These are phyloP conservation scores for Anolis carolinensis DNA, from an alignment of 2,113 vertebrate species.

Conservation along the genomic window DNA sequence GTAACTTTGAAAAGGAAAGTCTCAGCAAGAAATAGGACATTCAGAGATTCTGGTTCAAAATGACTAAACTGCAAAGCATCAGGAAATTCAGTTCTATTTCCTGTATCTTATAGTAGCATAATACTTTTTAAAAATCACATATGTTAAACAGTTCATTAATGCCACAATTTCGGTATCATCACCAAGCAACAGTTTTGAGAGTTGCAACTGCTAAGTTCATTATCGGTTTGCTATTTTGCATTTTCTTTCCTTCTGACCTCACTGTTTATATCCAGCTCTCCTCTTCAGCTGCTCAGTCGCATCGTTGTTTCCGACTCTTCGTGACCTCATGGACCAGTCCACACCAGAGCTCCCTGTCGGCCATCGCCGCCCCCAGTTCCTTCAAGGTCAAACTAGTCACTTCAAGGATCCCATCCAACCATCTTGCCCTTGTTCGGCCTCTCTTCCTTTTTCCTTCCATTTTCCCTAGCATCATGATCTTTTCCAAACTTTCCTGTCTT, in stretches of 20 bases:
- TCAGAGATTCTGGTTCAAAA: background rate
- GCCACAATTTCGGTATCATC: background rate
- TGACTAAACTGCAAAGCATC: background rate
- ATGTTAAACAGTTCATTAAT: background rate
- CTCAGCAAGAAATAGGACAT: background rate
- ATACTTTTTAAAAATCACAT: background rate
- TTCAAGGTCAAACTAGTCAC: no score
- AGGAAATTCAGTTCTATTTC: background rate
- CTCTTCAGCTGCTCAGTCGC: no score
- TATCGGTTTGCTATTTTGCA: background rate
- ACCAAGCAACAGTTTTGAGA: background rate
- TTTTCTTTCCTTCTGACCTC: background rate
- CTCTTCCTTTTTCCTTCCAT: no score
- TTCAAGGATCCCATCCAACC: no score
- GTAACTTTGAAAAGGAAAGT: background rate
- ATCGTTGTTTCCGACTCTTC: no score
- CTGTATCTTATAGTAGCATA: background rate
- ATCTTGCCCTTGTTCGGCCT: no score
- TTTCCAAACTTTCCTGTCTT: no score
- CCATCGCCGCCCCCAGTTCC: no score
- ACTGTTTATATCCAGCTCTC: background rate
- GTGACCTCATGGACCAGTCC: no score
- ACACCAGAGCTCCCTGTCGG: no score
- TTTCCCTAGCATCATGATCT: no score
- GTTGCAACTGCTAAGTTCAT: background rate